Base-by-base conservation (phyloP, 2,888 invertebrate species). In the Ochropleura plecta region DNA sequence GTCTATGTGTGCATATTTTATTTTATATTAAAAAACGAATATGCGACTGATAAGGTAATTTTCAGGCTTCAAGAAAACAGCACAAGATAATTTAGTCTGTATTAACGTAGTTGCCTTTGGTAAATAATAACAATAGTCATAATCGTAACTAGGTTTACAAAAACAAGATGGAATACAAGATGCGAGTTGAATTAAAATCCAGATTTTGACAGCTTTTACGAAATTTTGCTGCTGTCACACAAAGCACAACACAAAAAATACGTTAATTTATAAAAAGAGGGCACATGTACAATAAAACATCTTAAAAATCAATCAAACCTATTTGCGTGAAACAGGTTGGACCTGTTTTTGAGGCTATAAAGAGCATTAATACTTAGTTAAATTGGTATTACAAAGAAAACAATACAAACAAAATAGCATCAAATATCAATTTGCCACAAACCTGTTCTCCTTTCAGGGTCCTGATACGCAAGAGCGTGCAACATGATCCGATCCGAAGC, bases 381-480 rank as follows among this genome's bases (percentile, higher is more conserved):
- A 30, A 30, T 30, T 2, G 3, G 30, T 30, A 30, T 30, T 30
- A 3, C 30, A 30, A 30, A n/a, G n/a, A 57, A 30, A 30, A 3
- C 12, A 55, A 30, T 30, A 1, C 3, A 30, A 57, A 12, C 0
- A 42, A 42, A 20, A 57, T 0, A 59, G 0, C 30, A 70, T 9
- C 18, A 3, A 1, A 1, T 7, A 57, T 20, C 7, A 42, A 20
- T 5, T 49, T 4, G 5, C 12, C 8, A 59, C 68, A 49, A 95
- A 98, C 98, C 98, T 94, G 98, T 98, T 90, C 98, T 97, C 91
- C 98, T 98, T 92, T 98, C 98, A 67, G 98, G 98, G 92, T 98
- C 98, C 92, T 98, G 98, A 90, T 98, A 97, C 86, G 98, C 98
- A 79, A 98, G 98, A 88, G 98, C 98, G 90, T 98, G 98, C 79